Evolutionary conservation across 2,113 vertebrate species (phyloP), one percentile per base, ranked within the genome.

Genomic region (Notechis scutatus): DNA sequence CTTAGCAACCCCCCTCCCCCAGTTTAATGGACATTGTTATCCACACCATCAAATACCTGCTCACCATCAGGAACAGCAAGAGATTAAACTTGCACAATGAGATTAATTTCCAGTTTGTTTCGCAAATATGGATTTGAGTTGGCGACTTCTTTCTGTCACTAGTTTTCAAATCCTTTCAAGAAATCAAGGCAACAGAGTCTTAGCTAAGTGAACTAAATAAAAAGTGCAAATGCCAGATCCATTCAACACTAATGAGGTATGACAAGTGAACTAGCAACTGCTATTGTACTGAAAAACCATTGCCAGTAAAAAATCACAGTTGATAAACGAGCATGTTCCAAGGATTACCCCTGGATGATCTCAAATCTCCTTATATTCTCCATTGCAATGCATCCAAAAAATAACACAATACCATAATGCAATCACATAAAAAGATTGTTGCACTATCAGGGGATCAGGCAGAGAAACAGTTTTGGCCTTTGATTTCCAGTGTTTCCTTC

Each of bases 281-380:
- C 94, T 95, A 92, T 94, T 90, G 94, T 90, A 87, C 45, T 9
- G 39, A 95, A 93, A 85, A 93, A 92, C 94, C 94, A 74, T 91
- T 93, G 95, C 95, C 95, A 95, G 92, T 95, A 93, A 56, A 50
- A 96, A 95, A 96, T 95, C 93, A 94, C 94, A 95, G 93, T 93
- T 94, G 94, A 95, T 93, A 96, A 94, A 94, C 87, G 92, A 0
- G 0, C 91, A 69, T 94, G 85, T 96, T 95, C 20, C 93, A 94
- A 89, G 92, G 95, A 95, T 96, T 86, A 81, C 88, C 94, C 93
- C 45, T 0, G 1, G 92, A 94, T 94, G 94, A 87, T 91, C 1
- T 93, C 94, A 90, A 94, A 93, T 93, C 94, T 90, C 92, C 93
- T 96, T 94, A 94, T 94, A 95, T 85, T 95, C 93, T 95, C 93